Conservation (phyloP, 2,797 vertebrate genomes). For the Pelobates cultripes region DNA sequence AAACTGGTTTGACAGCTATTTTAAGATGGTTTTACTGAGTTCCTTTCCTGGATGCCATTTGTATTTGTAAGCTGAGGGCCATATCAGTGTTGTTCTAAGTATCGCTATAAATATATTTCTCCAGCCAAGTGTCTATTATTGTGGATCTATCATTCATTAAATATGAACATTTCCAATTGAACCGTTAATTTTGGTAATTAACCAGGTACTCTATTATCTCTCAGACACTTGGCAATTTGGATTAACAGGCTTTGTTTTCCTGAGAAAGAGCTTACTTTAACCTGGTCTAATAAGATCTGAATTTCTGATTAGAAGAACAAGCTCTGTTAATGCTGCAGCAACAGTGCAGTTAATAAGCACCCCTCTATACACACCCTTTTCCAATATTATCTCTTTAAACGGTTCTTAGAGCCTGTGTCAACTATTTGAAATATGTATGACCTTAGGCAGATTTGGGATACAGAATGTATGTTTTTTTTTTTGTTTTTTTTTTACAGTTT, state of each 20-base stretch:
- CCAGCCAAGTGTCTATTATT: no score
- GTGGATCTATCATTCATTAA: no score
- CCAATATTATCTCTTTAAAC: slow-evolving; percentile 6
- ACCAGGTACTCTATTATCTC: no score
- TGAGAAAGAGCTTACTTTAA: no score
- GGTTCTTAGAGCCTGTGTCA: slow-evolving; percentile 8
- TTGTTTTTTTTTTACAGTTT: background rate
- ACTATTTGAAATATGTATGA: slow-evolving; percentile 35
- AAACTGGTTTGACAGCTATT: slow-evolving; percentile 9
- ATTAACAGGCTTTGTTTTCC: no score
- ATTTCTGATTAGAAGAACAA: background rate
- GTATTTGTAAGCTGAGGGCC: no score
- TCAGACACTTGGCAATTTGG: no score
- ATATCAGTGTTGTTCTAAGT: no score
- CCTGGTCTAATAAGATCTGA: no score
- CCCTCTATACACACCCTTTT: background rate
- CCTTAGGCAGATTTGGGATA: slow-evolving; percentile 33
- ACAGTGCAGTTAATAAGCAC: background rate
- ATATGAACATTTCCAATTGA: no score
- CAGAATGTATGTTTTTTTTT: background rate
- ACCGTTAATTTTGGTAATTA: no score
- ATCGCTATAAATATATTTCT: no score
- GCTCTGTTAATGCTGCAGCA: background rate
- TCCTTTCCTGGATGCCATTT: background rate
- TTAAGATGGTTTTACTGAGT: background rate